Evolutionary conservation across 2,888 invertebrate genomes (phyloP), one percentile per base, ranked within the genome.

Genomic region (Sepioteuthis lessoniana): DNA sequence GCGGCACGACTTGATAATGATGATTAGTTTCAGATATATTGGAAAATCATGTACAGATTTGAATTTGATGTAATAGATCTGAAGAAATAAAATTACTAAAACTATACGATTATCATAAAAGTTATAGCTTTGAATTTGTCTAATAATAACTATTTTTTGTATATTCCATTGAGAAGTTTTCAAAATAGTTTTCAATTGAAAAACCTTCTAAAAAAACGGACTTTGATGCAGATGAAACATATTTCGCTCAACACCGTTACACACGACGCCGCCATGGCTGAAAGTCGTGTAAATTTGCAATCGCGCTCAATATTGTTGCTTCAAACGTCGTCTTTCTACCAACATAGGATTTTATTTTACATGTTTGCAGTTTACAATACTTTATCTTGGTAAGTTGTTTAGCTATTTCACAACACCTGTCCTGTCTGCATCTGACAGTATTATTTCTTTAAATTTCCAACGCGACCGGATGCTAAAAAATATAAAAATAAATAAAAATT

Each of bases 241-340:
- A 76, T n/a, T 35, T 76, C n/a, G n/a, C n/a, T 76, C n/a, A n/a
- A 76, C 76, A 76, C 76, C 76, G 76, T 76, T 76, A 76, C 35
- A n/a, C n/a, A n/a, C 76, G 16, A 76, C n/a, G n/a, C 76, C n/a
- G 76, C n/a, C 76, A 76, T 76, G 76, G 76, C 76, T 35, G 76
- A 16, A 35, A 35, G n/a, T 1, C n/a, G n/a, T 76, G n/a, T 76
- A n/a, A 76, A 19, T n/a, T n/a, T n/a, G 13, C 76, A 16, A 76
- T 76, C 76, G n/a, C 35, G n/a, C n/a, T n/a, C n/a, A 76, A 76
- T 76, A 76, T 76, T 76, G n/a, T 76, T 76, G n/a, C 76, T n/a
- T 35, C 76, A 76, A 35, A 76, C n/a, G n/a, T 76, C 76, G n/a
- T n/a, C n/a, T 76, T 76, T 76, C 76, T 76, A n/a, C 76, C 76